phyloP scores from a whole-genome alignment of 2,113 vertebrate genomes.

The Apeltes quadracus region DNA sequence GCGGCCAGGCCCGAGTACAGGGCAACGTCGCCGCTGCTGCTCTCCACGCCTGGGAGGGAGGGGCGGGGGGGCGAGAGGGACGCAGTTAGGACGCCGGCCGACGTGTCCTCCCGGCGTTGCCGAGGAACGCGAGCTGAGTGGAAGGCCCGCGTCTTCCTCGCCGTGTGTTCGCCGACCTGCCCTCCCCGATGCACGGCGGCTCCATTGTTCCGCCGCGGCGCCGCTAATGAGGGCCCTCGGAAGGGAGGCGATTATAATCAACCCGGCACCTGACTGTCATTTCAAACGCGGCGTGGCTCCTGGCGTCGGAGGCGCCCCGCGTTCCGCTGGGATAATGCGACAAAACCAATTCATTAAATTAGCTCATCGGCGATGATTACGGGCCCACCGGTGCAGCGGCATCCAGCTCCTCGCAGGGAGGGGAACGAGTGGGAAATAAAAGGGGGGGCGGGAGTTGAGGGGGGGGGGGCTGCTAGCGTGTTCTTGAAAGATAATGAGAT shows the following conservation, averaged over 20 bases:
- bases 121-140: constrained; percentile 10
- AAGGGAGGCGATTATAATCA: constrained; percentile 74
- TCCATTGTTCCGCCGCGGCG: constrained; percentile 57
- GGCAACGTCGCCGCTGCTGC: constrained; percentile 86
- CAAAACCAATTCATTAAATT: constrained; percentile 86
- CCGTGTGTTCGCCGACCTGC: neutral
- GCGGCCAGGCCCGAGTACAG: constrained; percentile 94
- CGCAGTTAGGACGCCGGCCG: neutral
- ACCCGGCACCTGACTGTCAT: constrained; percentile 77
- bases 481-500: constrained; percentile 77
- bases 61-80: neutral
- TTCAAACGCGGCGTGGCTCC: constrained; percentile 69
- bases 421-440: constrained; percentile 58
- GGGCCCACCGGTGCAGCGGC: constrained; percentile 60
- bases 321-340: constrained; percentile 72
- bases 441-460: constrained; percentile 28
- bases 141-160: constrained; percentile 10
- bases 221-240: constrained; percentile 75
- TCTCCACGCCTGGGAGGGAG: constrained; percentile 84
- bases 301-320: constrained; percentile 54
- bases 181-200: constrained; percentile 49
- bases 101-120: constrained; percentile 27
- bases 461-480: constrained; percentile 58
- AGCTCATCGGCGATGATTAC: constrained; percentile 86
- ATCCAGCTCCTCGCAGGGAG: constrained; percentile 58